These are phyloP conservation scores for Takifugu bimaculatus DNA, from an alignment of 2,113 vertebrate species.

Conservation along the genomic window DNA sequence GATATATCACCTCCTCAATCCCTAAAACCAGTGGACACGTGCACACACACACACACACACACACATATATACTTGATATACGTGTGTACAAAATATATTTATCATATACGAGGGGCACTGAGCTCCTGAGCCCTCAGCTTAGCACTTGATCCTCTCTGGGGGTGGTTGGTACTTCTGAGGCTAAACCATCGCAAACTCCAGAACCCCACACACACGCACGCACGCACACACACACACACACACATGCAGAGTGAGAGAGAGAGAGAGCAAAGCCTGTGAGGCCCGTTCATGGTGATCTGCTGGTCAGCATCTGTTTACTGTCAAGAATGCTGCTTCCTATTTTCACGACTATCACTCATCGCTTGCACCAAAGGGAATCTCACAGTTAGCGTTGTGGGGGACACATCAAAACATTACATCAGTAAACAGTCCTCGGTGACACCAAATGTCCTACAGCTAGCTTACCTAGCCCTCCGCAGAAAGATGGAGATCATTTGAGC, in stretches of 20 bases:
- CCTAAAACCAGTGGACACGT: slow-evolving; percentile 37
- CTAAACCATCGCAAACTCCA: slow-evolving; percentile 46
- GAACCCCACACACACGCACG: slow-evolving; percentile 17
- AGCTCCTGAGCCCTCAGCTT: slow-evolving; percentile 61
- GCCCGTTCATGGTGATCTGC: slow-evolving; percentile 49
- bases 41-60: slow-evolving; percentile 31
- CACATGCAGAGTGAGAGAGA: neutral
- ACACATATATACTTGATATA: slow-evolving; percentile 25
- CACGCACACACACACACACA: slow-evolving; percentile 12
- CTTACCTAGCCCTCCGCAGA: slow-evolving; percentile 12
- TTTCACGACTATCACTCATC: slow-evolving; percentile 43
- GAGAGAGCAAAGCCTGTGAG: slow-evolving; percentile 30
- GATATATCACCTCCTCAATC: slow-evolving; percentile 60
- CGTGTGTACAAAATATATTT: neutral
- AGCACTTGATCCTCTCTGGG: slow-evolving; percentile 67
- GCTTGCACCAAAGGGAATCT: slow-evolving; percentile 4
- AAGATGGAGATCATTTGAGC: slow-evolving; percentile 44
- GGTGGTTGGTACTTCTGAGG: slow-evolving; percentile 65
- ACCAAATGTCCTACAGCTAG: slow-evolving; percentile 44
- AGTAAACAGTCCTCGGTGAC: slow-evolving; percentile 31
- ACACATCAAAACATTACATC: slow-evolving; percentile 39
- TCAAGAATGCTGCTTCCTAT: slow-evolving; percentile 36
- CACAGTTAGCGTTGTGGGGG: slow-evolving; percentile 34
- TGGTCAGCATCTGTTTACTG: slow-evolving; percentile 61
- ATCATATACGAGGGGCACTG: slow-evolving; percentile 23